These are phyloP conservation scores for Bagarius yarrelli DNA, from an alignment of 2,113 vertebrate species.

Conservation along the genomic window DNA sequence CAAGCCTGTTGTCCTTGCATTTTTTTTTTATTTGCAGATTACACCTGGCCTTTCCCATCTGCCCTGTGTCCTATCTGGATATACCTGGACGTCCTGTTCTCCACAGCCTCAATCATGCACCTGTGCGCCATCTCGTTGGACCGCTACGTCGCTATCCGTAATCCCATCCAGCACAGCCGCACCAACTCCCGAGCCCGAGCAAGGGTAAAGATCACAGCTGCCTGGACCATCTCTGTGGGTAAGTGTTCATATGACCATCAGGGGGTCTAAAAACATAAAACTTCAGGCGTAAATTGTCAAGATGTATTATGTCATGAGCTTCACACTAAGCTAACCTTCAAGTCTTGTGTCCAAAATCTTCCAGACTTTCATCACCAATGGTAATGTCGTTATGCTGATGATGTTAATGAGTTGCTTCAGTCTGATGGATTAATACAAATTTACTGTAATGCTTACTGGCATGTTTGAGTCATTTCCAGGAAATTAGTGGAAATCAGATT, in stretches of 20 bases:
- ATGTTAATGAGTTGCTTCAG: neutral
- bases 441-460: neutral
- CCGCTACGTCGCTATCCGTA: slow-evolving; percentile 91
- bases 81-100: slow-evolving; percentile 94
- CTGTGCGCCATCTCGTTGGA: slow-evolving; percentile 96
- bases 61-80: slow-evolving; percentile 92
- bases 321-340: too few relatives aligned
- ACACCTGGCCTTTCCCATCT: slow-evolving; percentile 85
- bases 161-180: slow-evolving; percentile 92
- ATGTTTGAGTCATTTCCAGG: slow-evolving; percentile 3
- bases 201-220: slow-evolving; percentile 89
- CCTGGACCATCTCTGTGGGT: slow-evolving; percentile 96
- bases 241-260: slow-evolving; percentile 55
- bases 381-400: too few relatives aligned
- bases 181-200: slow-evolving; percentile 94
- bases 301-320: too few relatives aligned
- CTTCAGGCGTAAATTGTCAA: too few relatives aligned
- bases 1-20: neutral
- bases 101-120: slow-evolving; percentile 97
- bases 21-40: slow-evolving; percentile 70
- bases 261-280: too few relatives aligned
- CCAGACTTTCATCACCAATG: neutral
- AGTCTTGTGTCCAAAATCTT: neutral
- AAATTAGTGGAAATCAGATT: neutral
- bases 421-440: neutral